phyloP scores from a whole-genome alignment of 2,797 vertebrate genomes.

The Falco novaeseelandiae region DNA sequence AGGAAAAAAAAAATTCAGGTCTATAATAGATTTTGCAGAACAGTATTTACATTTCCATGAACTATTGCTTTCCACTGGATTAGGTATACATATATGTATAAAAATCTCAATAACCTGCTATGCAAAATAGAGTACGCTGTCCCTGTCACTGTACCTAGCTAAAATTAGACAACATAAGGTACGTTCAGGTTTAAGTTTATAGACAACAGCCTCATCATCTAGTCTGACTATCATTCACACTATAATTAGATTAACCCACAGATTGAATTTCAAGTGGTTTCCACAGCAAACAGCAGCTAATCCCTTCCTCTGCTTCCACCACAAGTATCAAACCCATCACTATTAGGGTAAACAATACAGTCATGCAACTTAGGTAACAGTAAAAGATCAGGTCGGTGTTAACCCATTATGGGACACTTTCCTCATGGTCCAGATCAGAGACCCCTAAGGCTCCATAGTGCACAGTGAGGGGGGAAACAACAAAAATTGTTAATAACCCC shows the following conservation, averaged over 20 bases:
- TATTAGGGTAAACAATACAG: background rate
- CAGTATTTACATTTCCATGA: background rate
- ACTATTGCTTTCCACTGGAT: background rate
- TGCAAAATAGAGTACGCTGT: background rate
- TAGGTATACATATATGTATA: background rate
- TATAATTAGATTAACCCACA: constrained; percentile 66
- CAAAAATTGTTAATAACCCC: background rate
- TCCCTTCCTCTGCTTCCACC: background rate
- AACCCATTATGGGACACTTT: background rate
- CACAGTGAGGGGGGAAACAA: background rate
- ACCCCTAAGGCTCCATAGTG: background rate
- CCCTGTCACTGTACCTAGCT: background rate
- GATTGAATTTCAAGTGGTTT: constrained; percentile 65
- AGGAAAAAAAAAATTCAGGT: background rate
- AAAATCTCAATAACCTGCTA: background rate
- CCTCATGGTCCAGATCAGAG: background rate
- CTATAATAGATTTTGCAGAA: background rate
- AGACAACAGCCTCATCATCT: background rate
- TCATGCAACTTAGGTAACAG: background rate
- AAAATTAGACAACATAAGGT: constrained; percentile 47
- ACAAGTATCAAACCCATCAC: background rate
- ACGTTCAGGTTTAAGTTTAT: constrained; percentile 38
- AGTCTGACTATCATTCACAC: constrained; percentile 51
- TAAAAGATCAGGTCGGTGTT: background rate
- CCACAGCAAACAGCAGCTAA: constrained; percentile 50